phyloP scores from a whole-genome alignment of 2,113 vertebrate species.

The Macquaria ambigua region DNA sequence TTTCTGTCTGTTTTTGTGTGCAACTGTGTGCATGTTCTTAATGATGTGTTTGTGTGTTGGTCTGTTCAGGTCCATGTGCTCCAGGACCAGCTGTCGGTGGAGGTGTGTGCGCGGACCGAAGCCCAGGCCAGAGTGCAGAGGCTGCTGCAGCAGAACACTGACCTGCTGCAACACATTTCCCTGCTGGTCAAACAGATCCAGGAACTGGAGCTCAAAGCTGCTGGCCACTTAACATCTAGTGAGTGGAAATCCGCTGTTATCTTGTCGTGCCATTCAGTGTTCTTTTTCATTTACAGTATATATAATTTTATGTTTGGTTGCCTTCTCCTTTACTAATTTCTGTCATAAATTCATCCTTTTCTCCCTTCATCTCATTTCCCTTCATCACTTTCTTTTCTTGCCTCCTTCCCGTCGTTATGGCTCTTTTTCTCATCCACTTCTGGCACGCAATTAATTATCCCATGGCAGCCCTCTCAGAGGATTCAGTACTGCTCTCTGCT shows the following conservation, averaged over 20 bases:
- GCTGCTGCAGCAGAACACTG: conserved; percentile 96
- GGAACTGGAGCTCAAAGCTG: conserved; percentile 94
- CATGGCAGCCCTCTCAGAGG: conserved; percentile 44
- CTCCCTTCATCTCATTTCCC: conserved; percentile 4
- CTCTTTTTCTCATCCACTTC: conserved; percentile 51
- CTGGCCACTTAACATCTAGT: conserved; percentile 87
- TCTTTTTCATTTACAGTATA: background rate
- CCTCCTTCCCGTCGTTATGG: conserved; percentile 10
- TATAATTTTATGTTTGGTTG: conserved; percentile 2
- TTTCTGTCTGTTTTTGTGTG: background rate
- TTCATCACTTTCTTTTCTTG: background rate
- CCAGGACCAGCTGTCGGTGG: conserved; percentile 94
- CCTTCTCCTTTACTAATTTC: background rate
- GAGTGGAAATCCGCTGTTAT: conserved; percentile 65
- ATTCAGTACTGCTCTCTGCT: conserved; percentile 41
- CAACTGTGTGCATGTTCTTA: background rate
- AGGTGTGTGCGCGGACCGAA: conserved; percentile 90
- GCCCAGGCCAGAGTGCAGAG: conserved; percentile 94
- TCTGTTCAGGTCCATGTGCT: conserved; percentile 89
- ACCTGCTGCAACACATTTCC: conserved; percentile 95
- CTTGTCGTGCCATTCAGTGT: background rate
- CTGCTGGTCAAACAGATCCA: conserved; percentile 97
- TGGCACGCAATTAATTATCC: conserved; percentile 61
- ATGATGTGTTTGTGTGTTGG: background rate
- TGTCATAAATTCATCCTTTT: conserved; percentile 4